Evolutionary conservation across 2,888 invertebrate genomes (phyloP).

Genomic region (Halocaridina rubra): DNA sequence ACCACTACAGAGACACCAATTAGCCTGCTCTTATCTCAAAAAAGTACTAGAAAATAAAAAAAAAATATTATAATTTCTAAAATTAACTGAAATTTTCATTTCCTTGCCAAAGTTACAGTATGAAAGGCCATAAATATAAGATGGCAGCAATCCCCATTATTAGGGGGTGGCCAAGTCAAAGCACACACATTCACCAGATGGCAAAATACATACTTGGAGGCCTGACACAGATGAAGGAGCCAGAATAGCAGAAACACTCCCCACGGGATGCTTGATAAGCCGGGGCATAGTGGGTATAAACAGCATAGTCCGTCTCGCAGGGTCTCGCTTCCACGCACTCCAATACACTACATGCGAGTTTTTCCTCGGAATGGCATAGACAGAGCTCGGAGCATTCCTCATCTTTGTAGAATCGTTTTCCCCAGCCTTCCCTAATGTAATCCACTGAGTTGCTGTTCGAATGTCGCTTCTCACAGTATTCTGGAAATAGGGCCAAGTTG

Average conservation of each 20-base stretch:
- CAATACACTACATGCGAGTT: constrained; percentile 85
- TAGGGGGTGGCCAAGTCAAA: no score
- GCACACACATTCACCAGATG: no score
- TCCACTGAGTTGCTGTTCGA: constrained; percentile 14
- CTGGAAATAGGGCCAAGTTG: constrained; percentile 26
- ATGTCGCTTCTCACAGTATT: constrained; percentile 52
- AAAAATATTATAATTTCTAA: no score
- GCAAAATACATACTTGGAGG: no score
- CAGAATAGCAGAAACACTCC: constrained; percentile 65
- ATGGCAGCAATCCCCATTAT: no score
- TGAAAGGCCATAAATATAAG: no score
- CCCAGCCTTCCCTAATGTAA: constrained; percentile 55
- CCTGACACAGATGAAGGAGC: constrained; percentile 65
- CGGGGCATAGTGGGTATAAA: constrained; percentile 65
- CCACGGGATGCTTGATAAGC: constrained; percentile 65
- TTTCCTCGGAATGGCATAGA: constrained; percentile 82
- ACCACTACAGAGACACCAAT: no score
- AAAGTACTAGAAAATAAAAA: no score
- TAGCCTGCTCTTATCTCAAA: no score
- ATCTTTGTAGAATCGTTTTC: constrained; percentile 58
- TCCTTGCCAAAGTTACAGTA: no score
- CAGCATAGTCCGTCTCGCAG: constrained; percentile 64
- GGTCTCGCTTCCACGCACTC: constrained; percentile 78
- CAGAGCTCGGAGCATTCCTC: constrained; percentile 88
- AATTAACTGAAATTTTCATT: no score